Conservation (phyloP, 2,113 vertebrate genomes). For the Trematomus loennbergii region DNA sequence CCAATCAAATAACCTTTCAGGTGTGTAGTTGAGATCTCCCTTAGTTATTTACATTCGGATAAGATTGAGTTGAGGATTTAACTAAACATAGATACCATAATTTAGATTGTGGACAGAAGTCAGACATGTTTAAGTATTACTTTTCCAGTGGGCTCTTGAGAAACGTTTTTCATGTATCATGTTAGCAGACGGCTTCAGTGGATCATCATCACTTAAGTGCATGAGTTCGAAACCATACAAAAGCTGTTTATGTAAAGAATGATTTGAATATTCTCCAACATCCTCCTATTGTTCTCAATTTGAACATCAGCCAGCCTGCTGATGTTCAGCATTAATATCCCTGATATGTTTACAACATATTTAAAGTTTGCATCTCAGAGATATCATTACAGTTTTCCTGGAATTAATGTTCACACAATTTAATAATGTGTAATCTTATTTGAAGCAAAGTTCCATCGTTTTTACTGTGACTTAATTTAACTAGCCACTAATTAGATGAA, state of each 20-base stretch:
- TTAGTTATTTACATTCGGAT: background rate
- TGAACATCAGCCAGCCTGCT: background rate
- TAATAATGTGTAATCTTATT: conserved; percentile 57
- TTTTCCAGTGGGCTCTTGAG: conserved; percentile 8
- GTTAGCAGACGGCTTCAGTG: background rate
- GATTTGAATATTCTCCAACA: background rate
- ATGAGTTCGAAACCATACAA: background rate
- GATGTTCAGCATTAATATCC: background rate
- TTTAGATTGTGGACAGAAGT: background rate
- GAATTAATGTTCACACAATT: conserved; percentile 34
- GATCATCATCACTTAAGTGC: conserved; percentile 2
- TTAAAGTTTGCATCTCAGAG: conserved; percentile 5
- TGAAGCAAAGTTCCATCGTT: conserved; percentile 3
- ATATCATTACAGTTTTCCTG: conserved; percentile 20
- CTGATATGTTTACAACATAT: conserved; percentile 6
- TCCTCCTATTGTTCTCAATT: background rate
- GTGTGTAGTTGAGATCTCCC: no score
- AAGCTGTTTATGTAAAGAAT: background rate
- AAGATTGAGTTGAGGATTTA: background rate
- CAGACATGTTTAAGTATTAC: background rate
- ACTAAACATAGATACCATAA: background rate
- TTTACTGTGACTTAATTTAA: conserved; percentile 40
- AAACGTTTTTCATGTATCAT: conserved; percentile 7
- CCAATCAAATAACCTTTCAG: no score
- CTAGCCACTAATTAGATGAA: conserved; percentile 39